Base-by-base conservation (phyloP, 2,797 vertebrate genomes). In the Spatula clypeata region DNA sequence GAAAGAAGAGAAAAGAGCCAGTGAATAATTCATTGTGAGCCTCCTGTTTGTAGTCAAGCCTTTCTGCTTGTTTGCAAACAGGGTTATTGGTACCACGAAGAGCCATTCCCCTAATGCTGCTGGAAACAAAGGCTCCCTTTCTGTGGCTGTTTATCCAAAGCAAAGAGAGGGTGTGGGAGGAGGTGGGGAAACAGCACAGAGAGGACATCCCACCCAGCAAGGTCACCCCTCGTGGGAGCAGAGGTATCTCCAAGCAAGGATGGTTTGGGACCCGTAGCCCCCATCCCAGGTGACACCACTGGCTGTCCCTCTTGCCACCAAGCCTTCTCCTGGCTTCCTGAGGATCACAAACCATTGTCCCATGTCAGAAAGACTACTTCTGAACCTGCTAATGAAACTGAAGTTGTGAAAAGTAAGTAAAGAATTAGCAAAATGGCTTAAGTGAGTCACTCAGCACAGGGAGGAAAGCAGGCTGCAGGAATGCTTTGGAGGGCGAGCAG, bases 51-150 rank as follows among this genome's bases (percentile, higher is more conserved):
- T 57, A 53, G n/a, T 76, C 67, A 66, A 71, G 87, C 79, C 57
- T 91, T 80, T 75, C 74, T 29, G 69, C 86, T 57, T 29, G 58
- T 89, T 75, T 79, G 53, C 73, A 81, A 80, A 60, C 79, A 84
- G 82, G 57, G 91, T 87, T 83, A 60, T 96, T 91, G 57, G 96
- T 96, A 93, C 95, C 95, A 96, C 71, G 79, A 82, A 0, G 80
- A 93, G 95, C 95, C 92, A 70, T 94, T 92, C 94, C 88, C 76
- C 79, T 44, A 77, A 18, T 0, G 3, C 44, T 58, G 74, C 88
- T 44, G 91, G 44, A 88, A 94, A 97, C 95, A 97, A 97, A 97
- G 94, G 65, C 85, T 90, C 42, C 70, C 34, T 94, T 95, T 96
- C 26, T 70, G 53, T 4, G 8, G 44, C 88, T 96, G 93, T 94